Evolutionary conservation across 2,797 vertebrate species (phyloP).

Genomic region (Phataginus tetradactyla): DNA sequence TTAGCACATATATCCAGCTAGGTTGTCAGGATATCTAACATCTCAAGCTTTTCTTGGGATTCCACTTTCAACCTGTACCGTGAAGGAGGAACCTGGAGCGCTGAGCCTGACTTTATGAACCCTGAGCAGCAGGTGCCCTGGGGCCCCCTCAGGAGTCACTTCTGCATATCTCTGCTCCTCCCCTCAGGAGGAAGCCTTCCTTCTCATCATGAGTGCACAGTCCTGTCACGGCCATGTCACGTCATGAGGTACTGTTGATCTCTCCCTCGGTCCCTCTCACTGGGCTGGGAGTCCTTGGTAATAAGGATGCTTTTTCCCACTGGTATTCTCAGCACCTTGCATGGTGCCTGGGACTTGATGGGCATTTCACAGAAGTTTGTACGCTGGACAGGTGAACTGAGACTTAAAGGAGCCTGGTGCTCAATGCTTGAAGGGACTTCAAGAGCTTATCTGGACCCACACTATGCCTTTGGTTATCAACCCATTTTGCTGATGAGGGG

Average conservation of each 20-base stretch:
- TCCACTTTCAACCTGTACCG: background rate
- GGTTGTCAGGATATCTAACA: background rate
- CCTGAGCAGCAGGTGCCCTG: background rate
- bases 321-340: background rate
- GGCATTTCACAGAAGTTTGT: background rate
- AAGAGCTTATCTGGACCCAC: background rate
- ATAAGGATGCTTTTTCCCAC: background rate
- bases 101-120: background rate
- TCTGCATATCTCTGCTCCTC: background rate
- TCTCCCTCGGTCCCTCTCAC: background rate
- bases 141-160: background rate
- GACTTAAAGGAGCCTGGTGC: background rate
- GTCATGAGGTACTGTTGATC: background rate
- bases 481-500: background rate
- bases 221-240: too few species aligned
- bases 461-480: background rate
- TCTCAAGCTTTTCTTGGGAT: background rate
- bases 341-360: accelerated
- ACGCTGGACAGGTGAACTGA: background rate
- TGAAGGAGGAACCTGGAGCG: background rate
- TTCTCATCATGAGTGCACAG: background rate
- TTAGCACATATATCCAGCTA: background rate
- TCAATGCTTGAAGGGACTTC: background rate
- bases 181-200: background rate
- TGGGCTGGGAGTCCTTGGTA: background rate